Evolutionary conservation across 1,140 invertebrate species (phyloP).

Genomic region (Atta colombica): DNA sequence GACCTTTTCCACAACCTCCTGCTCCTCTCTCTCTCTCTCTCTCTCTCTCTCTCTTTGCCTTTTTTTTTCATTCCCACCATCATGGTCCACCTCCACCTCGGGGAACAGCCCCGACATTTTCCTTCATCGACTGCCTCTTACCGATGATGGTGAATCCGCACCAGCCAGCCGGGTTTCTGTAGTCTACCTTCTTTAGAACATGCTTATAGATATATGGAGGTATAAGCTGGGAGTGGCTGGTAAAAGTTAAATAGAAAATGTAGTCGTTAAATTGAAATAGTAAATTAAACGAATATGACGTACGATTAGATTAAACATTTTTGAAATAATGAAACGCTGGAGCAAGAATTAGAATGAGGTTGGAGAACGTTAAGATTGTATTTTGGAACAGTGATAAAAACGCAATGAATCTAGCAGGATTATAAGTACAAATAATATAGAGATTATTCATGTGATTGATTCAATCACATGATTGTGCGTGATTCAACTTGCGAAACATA

Average conservation of each 20-base stretch:
- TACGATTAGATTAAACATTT: not conserved
- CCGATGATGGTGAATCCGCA: conserved; percentile 22
- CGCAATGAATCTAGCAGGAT: not conserved
- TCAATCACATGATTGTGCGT: too few relatives aligned
- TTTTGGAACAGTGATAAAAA: not conserved
- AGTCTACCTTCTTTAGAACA: not conserved
- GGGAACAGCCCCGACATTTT: conserved; percentile 12
- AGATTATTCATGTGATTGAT: conserved; percentile 6
- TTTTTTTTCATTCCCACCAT: conserved; percentile 12
- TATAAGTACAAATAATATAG: conserved; percentile 12
- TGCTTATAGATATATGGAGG: not conserved
- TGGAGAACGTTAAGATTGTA: not conserved
- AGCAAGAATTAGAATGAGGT: not conserved
- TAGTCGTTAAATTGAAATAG: not conserved
- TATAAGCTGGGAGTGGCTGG: not conserved
- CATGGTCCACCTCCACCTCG: not conserved
- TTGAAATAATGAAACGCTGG: not conserved
- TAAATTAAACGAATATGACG: not conserved
- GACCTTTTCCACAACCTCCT: conserved; percentile 60
- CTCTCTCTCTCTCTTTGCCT: too few relatives aligned
- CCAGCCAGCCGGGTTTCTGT: not conserved
- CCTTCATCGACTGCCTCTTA: conserved; percentile 50
- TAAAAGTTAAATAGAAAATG: conserved; percentile 8
- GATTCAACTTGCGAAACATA: not conserved
- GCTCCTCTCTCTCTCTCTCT: not conserved